phyloP scores from a whole-genome alignment of 2,113 vertebrate genomes.

The Symphodus melops region DNA sequence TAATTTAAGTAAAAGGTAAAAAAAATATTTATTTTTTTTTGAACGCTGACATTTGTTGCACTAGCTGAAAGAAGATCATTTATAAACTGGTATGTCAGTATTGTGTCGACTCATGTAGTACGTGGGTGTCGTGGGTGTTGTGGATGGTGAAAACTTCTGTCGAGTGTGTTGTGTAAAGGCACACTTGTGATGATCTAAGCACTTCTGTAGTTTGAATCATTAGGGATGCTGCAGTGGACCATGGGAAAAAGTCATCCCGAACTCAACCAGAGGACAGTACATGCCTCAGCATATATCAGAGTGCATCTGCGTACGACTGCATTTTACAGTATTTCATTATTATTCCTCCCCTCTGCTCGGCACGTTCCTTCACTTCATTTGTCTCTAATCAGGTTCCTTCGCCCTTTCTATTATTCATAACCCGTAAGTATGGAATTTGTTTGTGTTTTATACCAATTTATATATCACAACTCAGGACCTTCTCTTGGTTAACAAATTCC shows the following conservation, averaged over 20 bases:
- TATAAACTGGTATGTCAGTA: conserved; percentile 24
- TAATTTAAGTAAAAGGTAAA: background rate
- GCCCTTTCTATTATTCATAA: conserved; percentile 43
- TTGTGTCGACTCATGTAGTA: conserved; percentile 48
- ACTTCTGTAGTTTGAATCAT: conserved; percentile 72
- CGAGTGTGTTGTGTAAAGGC: conserved; percentile 61
- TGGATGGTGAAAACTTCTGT: conserved; percentile 40
- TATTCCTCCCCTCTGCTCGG: conserved; percentile 28
- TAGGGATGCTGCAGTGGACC: conserved; percentile 55
- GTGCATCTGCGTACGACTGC: conserved; percentile 22
- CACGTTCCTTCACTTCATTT: conserved; percentile 49
- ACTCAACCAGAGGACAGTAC: conserved; percentile 53
- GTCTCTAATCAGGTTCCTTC: conserved; percentile 36
- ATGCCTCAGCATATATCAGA: conserved; percentile 65
- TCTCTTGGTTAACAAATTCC: background rate
- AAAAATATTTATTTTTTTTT: background rate
- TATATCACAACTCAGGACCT: background rate
- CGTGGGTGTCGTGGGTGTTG: conserved; percentile 53
- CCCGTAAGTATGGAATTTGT: conserved; percentile 19
- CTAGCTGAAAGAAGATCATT: background rate
- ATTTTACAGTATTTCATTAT: conserved; percentile 40
- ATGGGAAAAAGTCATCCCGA: conserved; percentile 58
- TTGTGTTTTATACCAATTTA: conserved; percentile 11
- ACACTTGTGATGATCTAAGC: conserved; percentile 73
- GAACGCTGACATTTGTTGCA: conserved; percentile 16